Percentiles rank a stretch among this genome's conserved stretches.
Evolutionary conservation across 2,888 invertebrate species (phyloP).

Genomic region (Mythimna albipuncta): DNA sequence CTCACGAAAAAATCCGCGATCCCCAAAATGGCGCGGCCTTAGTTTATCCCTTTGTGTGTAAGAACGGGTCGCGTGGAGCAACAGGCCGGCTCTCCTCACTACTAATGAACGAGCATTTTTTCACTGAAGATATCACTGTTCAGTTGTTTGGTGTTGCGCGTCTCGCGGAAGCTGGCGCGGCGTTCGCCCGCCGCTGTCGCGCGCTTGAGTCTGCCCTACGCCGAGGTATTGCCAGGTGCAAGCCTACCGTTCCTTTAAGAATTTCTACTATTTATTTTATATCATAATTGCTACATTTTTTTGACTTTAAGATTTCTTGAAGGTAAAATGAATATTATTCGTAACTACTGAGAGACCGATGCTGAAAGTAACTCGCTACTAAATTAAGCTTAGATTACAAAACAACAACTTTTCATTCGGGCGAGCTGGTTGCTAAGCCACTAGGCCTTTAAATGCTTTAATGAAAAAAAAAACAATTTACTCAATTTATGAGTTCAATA

Average conservation of each 20-base stretch:
- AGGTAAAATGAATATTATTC: not conserved
- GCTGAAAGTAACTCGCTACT: too few relatives aligned
- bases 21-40: slow-evolving; percentile 74
- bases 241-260: not conserved
- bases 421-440: too few relatives aligned
- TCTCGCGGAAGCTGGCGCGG: slow-evolving; percentile 75
- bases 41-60: slow-evolving; percentile 51
- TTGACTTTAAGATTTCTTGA: not conserved
- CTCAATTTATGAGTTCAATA: too few relatives aligned
- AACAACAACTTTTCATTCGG: too few relatives aligned
- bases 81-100: slow-evolving; percentile 77
- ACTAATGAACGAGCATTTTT: slow-evolving; percentile 79
- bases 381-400: too few relatives aligned
- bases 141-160: slow-evolving; percentile 69
- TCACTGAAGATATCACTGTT: slow-evolving; percentile 78
- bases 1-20: slow-evolving; percentile 78
- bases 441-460: too few relatives aligned
- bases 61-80: slow-evolving; percentile 66
- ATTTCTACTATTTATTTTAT: not conserved
- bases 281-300: not conserved
- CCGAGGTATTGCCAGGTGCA: slow-evolving; percentile 66
- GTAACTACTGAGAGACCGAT: not conserved
- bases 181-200: slow-evolving; percentile 86
- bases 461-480: too few relatives aligned
- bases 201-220: slow-evolving; percentile 82